Evolutionary conservation across 2,888 invertebrate species (phyloP), one percentile per base, ranked within the genome.

Genomic region (Ennomos fuscantarius): DNA sequence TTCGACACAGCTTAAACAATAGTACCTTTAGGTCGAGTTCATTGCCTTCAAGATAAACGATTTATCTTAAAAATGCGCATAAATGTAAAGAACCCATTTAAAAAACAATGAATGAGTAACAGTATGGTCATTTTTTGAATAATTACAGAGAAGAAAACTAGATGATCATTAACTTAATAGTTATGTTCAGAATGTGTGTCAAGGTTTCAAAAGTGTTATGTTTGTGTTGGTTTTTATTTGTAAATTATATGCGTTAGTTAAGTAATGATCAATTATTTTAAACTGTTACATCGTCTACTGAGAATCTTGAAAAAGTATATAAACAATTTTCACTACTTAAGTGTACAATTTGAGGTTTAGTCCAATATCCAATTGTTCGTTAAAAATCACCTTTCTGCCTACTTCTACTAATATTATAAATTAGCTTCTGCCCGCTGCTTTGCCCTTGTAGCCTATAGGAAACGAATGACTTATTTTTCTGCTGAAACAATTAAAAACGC

Each of bases 121-220:
- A 48, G 42, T 52, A 39, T 46, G 41, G 46, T 15, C 42, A 44
- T 54, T 34, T 31, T 42, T 45, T 40, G 52, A 50, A 55, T 60
- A 60, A 60, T 60, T 33, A 40, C 35, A 43, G 39, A 49, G 53
- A 49, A 46, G 50, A 43, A 42, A 60, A 51, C 43, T 52, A 40
- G 24, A 34, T 50, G 35, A 15, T 55, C 54, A 48, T 60, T 60
- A 60, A 31, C n/a, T 60, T 51, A 59, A 60, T 47, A 46, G 55
- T 59, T 50, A 50, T 51, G 51, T 55, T 50, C 33, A 3, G 8
- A 36, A 58, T 54, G 44, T 50, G 11, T 50, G 59, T 47, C 59
- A 60, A 55, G 54, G 59, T 10, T 9, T 37, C 34, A 8, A 48
- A 44, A 36, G 42, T 33, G 42, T 8, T 44, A 15, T 12, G 24